These are phyloP conservation scores for Cyphomyrmex costatus DNA, from an alignment of 1,140 invertebrate genomes.

Conservation along the genomic window DNA sequence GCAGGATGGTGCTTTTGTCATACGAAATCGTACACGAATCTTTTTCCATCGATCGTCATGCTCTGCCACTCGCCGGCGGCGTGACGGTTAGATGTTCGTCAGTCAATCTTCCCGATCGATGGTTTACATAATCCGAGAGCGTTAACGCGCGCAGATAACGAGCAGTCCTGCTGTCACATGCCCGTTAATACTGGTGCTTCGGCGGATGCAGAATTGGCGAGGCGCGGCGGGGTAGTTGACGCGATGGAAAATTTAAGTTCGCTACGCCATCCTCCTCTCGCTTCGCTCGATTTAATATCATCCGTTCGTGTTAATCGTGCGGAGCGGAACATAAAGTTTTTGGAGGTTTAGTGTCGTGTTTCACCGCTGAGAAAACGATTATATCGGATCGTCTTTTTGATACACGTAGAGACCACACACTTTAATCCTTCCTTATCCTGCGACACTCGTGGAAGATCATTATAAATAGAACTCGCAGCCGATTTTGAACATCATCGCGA, in stretches of 20 bases:
- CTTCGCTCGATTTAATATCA: conserved; percentile 75
- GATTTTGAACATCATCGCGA: conserved; percentile 18
- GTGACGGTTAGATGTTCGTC: conserved; percentile 45
- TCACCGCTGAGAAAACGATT: conserved; percentile 25
- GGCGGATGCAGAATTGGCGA: conserved; percentile 66
- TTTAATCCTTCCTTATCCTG: background rate
- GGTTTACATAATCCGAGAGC: conserved; percentile 66
- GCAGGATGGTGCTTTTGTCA: conserved; percentile 35
- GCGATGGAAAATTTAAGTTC: conserved; percentile 78
- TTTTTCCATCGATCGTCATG: conserved; percentile 38
- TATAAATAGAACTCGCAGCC: conserved; percentile 56
- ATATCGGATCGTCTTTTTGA: conserved; percentile 66
- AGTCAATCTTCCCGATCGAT: conserved; percentile 64
- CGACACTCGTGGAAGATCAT: conserved; percentile 46
- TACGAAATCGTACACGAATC: conserved; percentile 49
- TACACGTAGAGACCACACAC: conserved; percentile 67
- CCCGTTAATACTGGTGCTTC: conserved; percentile 78
- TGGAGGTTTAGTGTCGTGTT: conserved; percentile 60
- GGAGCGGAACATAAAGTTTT: conserved; percentile 47
- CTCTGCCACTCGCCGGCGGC: conserved; percentile 21
- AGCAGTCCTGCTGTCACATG: conserved; percentile 53
- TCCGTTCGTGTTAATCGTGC: conserved; percentile 46
- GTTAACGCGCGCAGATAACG: conserved; percentile 43
- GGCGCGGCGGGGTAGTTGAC: conserved; percentile 49
- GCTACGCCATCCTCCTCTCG: conserved; percentile 50